Base-by-base conservation (phyloP, 2,888 invertebrate genomes). In the Pollenia angustigena region DNA sequence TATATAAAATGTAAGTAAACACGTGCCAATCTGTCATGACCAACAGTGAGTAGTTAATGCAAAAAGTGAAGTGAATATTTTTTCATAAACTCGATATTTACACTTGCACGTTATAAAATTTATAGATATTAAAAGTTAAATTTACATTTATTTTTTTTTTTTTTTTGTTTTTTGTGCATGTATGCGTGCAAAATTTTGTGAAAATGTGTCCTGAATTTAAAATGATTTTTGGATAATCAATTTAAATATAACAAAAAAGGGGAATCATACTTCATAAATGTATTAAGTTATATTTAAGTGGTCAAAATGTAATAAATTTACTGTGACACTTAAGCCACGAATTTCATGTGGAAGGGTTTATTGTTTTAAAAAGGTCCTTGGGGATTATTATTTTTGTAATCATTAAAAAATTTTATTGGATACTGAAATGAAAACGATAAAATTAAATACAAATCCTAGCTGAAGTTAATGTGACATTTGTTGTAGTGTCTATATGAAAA, bases 1-100 rank as follows among this genome's bases (percentile, higher is more conserved):
- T 60, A 40, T 62, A 10, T 46, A 10, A 8, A 42, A 58, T 60
- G n/a, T 76, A 32, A 58, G n/a, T 76, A 32, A 58, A 76, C 86
- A 87, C 87, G 86, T 87, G 80, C 64, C 72, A 66, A 72, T 50
- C 86, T 80, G 86, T 83, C 86, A 86, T 71, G 80, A 66, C 80
- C 86, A 58, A 66, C 64, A 52, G 62, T 54, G 62, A 80, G 54
- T 69, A 80, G 79, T 80, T 86, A 83, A 79, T 83, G 62, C 58
- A 69, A 76, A 32, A 32, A 32, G 32, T 32, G 32, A 32, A 83
- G 56, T 86, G 66, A 86, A 83, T 87, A 76, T 72, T 71, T 40
- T 71, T 66, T 72, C 72, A 85, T 64, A 44, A n/a, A 79, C 71
- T 16, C 18, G 6, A 48, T 11, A 52, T 66, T 62, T 56, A 42